Base-by-base conservation (phyloP, 2,113 vertebrate genomes). In the Amphiprion ocellaris region DNA sequence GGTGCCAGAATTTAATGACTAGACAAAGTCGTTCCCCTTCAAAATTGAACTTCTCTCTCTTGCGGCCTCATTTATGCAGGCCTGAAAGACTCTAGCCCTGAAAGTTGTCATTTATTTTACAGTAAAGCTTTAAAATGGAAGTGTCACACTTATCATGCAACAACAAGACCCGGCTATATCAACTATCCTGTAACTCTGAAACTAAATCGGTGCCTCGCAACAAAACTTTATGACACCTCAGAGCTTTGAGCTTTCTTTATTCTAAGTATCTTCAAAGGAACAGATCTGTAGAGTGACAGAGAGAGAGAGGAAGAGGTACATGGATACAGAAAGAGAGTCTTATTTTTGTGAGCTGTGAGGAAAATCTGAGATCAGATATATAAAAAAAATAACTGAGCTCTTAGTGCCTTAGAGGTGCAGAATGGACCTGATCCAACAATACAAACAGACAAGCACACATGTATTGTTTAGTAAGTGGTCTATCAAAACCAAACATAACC, bases 231-330 rank as follows among this genome's bases (percentile, higher is more conserved):
- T 87, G 90, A 87, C 86, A 84, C 52, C 44, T 72, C 73, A 61
- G 81, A 88, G 78, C 68, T 79, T 79, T 83, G 56, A 87, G 85
- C 80, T 86, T 61, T 75, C 77, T 90, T 89, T 90, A 78, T 83
- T 83, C 52, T 77, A 53, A 84, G 91, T 78, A 88, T 91, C 79
- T 91, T 92, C 90, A 90, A 91, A 91, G 84, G 70, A 81, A 75
- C 28, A 71, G 52, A 23, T 70, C 79, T 81, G 81, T 68, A 54
- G 75, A 88, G 68, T 69, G 79, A 69, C 75, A 73, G 69, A 78
- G 44, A 74, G 62, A 75, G 55, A 46, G 72, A 52, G 49, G 33
- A 28, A 70, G 65, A 69, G 37, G 53, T 17, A 49, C 19, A 49
- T 81, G 76, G 64, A 79, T 28, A 58, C 52, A 59, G 39, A 37